Base-by-base conservation (phyloP, 2,113 vertebrate genomes). In the Sardina pilchardus region DNA sequence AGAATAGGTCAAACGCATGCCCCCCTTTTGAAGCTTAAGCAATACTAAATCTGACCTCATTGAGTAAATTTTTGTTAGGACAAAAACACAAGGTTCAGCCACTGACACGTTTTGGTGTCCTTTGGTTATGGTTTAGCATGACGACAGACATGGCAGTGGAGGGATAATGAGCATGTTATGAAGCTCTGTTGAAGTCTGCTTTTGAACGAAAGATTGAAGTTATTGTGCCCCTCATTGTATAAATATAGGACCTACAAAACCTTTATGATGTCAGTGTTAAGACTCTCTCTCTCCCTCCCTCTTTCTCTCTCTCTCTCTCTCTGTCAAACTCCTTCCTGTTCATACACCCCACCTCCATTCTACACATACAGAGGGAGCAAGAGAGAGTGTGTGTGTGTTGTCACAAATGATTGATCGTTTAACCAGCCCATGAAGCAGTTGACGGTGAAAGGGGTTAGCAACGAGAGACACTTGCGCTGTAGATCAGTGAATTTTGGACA, bases 331-430 rank as follows among this genome's bases (percentile, higher is more conserved):
- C 26, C 26, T 71, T 34, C 71, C 34, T 36, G 30, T 16, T 78
- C 34, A 36, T 36, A 36, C 67, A 75, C 67, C 30, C 8, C 8
- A 78, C 71, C 71, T 78, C 71, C 26, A 78, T 78, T 36, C 34
- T 78, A 34, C 71, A 17, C 63, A 34, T 26, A 71, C 9, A 71
- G 71, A 78, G 34, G 12, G 30, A 34, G 71, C 10, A 16, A 16
- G 71, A 75, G 67, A 75, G 67, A 78, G 30, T 78, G 71, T 78
- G 30, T 78, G 71, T 78, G 71, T 36, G 71, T 78, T 78, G 71
- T 71, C 63, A 71, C 63, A 71, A 71, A 78, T 78, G 71, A 78
- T 78, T 78, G 71, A 78, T 78, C 71, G 34, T 78, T 78, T 78
- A 78, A 78, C 71, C 71, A 78, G 26, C 71, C 12, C 71, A 78